Evolutionary conservation across 2,113 vertebrate genomes (phyloP).

Genomic region (Thryonomys swinderianus): DNA sequence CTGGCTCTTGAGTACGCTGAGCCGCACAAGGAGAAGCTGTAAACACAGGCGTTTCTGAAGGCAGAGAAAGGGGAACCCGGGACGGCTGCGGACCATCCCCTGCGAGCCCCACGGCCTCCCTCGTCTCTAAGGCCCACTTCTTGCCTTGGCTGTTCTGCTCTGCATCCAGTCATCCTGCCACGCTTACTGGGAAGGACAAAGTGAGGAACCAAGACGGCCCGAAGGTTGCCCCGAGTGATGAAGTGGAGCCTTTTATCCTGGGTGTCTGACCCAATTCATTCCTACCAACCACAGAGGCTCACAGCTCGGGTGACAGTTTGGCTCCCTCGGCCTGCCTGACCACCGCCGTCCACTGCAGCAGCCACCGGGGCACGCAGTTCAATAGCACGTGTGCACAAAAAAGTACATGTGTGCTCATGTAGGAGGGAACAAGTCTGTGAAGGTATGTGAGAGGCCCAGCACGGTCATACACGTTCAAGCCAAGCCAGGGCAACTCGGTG

Average conservation of each 20-base stretch:
- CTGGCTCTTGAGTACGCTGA: slow-evolving; percentile 30
- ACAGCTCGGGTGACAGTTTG: background rate
- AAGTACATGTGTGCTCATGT: background rate
- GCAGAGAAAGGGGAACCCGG: slow-evolving; percentile 46
- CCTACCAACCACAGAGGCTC: slow-evolving; percentile 5
- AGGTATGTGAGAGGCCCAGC: background rate
- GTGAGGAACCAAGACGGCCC: background rate
- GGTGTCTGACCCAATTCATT: background rate
- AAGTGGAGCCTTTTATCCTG: slow-evolving; percentile 30
- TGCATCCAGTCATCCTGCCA: background rate
- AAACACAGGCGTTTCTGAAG: slow-evolving; percentile 26
- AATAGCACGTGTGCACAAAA: background rate
- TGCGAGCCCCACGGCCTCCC: background rate
- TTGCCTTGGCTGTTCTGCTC: background rate
- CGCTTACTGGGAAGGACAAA: background rate
- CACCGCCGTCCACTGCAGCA: background rate
- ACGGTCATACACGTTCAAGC: background rate
- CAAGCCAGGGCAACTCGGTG: background rate
- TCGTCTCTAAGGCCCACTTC: background rate
- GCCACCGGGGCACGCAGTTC: background rate
- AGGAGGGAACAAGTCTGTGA: background rate
- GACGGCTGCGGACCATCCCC: background rate
- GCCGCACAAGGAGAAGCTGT: slow-evolving; percentile 21
- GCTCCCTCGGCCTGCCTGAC: background rate
- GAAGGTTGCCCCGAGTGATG: background rate